These are phyloP conservation scores for Mormyrus hasselquistii DNA, from an alignment of 2,797 vertebrate genomes.

Conservation along the genomic window DNA sequence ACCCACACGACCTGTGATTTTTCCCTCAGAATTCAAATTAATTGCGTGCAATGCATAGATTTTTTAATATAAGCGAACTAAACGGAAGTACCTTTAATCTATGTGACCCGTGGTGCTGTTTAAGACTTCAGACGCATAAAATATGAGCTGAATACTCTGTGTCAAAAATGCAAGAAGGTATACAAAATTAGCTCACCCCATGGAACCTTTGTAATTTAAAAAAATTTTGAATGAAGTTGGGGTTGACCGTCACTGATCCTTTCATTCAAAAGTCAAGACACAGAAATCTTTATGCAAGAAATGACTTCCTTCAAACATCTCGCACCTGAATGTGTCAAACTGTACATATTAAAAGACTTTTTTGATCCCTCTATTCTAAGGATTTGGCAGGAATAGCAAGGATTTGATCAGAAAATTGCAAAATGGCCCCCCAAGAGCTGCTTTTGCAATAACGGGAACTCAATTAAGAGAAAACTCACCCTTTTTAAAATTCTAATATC, in stretches of 20 bases:
- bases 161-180: not conserved
- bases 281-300: not conserved
- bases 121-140: not conserved
- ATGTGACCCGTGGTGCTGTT: not conserved
- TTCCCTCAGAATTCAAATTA: not conserved
- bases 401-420: constrained; percentile 27
- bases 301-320: not conserved
- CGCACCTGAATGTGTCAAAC: not conserved
- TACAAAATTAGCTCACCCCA: not conserved
- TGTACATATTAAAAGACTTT: not conserved
- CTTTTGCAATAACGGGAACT: not conserved
- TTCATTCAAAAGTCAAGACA: not conserved
- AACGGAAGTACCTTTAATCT: not conserved
- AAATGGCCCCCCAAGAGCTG: not conserved
- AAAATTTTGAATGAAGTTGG: not conserved
- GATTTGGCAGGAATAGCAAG: not conserved
- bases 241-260: not conserved
- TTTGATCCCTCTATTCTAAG: not conserved
- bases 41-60: not conserved
- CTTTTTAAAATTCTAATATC: not conserved
- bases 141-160: not conserved
- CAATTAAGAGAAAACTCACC: not conserved
- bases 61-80: constrained; percentile 19
- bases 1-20: not conserved
- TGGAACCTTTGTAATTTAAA: not conserved